Percentiles rank a stretch among this genome's conserved stretches.
Evolutionary conservation across 2,113 vertebrate species (phyloP).

Genomic region (Rhinolophus sinicus): DNA sequence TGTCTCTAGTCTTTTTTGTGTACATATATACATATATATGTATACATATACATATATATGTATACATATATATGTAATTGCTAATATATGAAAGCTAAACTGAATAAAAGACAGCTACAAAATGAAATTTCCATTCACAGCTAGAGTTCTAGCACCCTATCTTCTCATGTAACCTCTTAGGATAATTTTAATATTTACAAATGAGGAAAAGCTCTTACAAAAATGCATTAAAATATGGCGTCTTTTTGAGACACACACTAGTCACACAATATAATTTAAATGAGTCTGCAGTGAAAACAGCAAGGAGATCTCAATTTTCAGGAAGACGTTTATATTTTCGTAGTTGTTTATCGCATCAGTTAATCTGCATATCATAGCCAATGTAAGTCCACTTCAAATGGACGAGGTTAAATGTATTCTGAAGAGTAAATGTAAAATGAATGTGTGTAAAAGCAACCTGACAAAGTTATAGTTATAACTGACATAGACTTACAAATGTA

Average conservation of each 20-base stretch:
- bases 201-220: not conserved
- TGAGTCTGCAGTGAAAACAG: not conserved
- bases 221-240: not conserved
- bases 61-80: not conserved
- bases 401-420: not conserved
- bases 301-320: not conserved
- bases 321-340: not conserved
- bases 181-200: not conserved
- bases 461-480: not conserved
- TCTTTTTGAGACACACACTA: not conserved
- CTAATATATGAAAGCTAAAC: not conserved
- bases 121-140: not conserved
- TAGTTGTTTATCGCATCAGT: not conserved
- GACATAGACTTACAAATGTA: rapidly evolving
- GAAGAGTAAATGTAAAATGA: not conserved
- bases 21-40: no score
- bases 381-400: not conserved
- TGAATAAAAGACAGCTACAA: not conserved
- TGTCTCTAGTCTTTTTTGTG: no score
- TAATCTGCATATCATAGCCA: not conserved
- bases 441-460: not conserved
- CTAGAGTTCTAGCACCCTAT: not conserved
- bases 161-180: not conserved
- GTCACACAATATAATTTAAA: not conserved
- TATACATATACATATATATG: no score